A percentile compares a stretch with the other conserved stretches of the same genome.
Evolutionary conservation across 2,888 invertebrate genomes (phyloP).

Genomic region (Rotaria socialis): DNA sequence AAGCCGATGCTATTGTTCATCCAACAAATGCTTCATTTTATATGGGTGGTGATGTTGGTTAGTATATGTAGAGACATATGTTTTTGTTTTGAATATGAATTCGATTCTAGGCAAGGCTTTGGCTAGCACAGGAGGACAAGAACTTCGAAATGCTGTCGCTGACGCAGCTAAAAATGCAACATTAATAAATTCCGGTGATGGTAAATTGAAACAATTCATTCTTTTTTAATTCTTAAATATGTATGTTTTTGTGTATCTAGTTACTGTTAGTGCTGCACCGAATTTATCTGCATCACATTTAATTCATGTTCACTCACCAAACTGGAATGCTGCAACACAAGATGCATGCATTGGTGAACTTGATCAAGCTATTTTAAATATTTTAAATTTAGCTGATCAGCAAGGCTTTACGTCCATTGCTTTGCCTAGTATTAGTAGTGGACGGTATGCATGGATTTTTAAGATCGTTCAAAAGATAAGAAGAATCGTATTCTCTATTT

Average conservation of each 20-base stretch:
- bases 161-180: slow-evolving; percentile 50
- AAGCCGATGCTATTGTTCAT: slow-evolving; percentile 62
- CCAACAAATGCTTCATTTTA: slow-evolving; percentile 61
- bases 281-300: slow-evolving; percentile 52
- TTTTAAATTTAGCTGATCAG: slow-evolving; percentile 60
- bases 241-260: not conserved
- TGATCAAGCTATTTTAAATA: slow-evolving; percentile 61
- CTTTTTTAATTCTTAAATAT: not conserved
- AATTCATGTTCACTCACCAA: slow-evolving; percentile 62
- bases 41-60: slow-evolving; percentile 62
- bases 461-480: not conserved
- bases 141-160: slow-evolving; percentile 60
- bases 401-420: slow-evolving; percentile 61
- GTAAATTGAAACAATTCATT: not conserved
- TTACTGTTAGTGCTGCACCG: slow-evolving; percentile 34
- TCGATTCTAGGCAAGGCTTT: slow-evolving; percentile 51
- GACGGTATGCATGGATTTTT: slow-evolving; percentile 54
- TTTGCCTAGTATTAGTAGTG: slow-evolving; percentile 62
- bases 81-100: not conserved
- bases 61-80: not conserved
- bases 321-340: slow-evolving; percentile 55
- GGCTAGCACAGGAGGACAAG: slow-evolving; percentile 61
- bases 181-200: slow-evolving; percentile 45
- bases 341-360: slow-evolving; percentile 55
- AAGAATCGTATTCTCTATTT: too few relatives aligned